Evolutionary conservation across 2,113 vertebrate species (phyloP).

Genomic region (Bos javanicus): DNA sequence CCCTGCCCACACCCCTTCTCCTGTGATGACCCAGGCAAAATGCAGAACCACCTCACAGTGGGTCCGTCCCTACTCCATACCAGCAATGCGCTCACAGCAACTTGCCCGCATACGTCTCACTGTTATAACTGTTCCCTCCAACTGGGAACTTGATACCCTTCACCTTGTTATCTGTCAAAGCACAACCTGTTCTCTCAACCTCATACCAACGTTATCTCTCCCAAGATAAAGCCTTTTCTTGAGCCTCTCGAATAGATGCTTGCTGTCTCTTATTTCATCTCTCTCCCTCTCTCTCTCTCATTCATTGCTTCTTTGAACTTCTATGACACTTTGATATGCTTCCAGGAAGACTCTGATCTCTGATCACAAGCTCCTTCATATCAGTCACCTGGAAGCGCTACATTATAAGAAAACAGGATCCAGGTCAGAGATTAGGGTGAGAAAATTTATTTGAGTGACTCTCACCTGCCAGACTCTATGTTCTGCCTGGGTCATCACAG

Average conservation of each 20-base stretch:
- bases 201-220: background rate
- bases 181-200: background rate
- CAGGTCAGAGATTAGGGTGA: background rate
- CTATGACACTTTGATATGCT: background rate
- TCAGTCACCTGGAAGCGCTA: background rate
- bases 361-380: background rate
- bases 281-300: background rate
- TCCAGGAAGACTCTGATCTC: background rate
- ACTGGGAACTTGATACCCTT: background rate
- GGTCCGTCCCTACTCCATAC: background rate
- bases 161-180: background rate
- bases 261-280: background rate
- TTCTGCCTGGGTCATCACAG: background rate
- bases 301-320: background rate
- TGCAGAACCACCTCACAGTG: background rate
- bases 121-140: background rate
- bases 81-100: rapidly evolving
- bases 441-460: background rate
- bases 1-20: background rate
- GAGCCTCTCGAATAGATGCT: background rate
- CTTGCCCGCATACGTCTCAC: background rate
- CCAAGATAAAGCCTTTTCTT: background rate
- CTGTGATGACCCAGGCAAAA: background rate
- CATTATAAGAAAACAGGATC: background rate
- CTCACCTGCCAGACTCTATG: background rate